Percentiles rank a stretch among this genome's conserved stretches.
Conservation (phyloP, 2,113 vertebrate species). For the Taxidea taxus region DNA sequence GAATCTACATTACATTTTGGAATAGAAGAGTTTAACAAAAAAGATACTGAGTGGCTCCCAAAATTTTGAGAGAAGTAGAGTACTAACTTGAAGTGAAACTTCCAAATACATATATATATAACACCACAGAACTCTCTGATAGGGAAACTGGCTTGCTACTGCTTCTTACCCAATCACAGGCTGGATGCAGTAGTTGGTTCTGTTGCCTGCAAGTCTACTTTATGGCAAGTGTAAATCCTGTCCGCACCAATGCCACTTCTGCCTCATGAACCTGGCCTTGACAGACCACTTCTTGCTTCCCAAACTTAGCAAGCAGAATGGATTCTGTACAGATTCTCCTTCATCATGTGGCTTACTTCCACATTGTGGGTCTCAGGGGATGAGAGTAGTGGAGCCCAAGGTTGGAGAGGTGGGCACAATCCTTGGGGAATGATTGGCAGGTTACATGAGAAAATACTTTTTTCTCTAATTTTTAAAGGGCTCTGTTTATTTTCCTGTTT, state of each 20-base stretch:
- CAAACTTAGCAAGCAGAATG: neutral
- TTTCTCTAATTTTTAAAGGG: neutral
- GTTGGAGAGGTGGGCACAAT: neutral
- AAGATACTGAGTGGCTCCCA: neutral
- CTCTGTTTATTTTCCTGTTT: neutral
- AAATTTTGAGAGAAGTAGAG: neutral
- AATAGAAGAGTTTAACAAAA: neutral
- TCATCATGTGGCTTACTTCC: neutral
- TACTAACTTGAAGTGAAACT: neutral
- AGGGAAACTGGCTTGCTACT: neutral
- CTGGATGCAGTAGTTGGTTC: neutral
- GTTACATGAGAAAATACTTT: neutral
- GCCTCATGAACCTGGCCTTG: neutral
- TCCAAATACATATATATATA: neutral
- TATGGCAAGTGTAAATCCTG: neutral
- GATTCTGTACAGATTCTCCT: neutral
- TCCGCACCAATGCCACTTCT: neutral
- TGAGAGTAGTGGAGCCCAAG: neutral
- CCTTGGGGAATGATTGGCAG: too few species aligned
- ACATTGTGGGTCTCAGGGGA: neutral
- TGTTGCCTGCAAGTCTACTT: neutral
- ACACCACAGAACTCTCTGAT: neutral
- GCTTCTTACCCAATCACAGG: neutral
- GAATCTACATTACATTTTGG: neutral
- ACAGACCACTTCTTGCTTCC: neutral